Evolutionary conservation across 2,797 vertebrate species (phyloP).

Genomic region (Bucorvus abyssinicus): DNA sequence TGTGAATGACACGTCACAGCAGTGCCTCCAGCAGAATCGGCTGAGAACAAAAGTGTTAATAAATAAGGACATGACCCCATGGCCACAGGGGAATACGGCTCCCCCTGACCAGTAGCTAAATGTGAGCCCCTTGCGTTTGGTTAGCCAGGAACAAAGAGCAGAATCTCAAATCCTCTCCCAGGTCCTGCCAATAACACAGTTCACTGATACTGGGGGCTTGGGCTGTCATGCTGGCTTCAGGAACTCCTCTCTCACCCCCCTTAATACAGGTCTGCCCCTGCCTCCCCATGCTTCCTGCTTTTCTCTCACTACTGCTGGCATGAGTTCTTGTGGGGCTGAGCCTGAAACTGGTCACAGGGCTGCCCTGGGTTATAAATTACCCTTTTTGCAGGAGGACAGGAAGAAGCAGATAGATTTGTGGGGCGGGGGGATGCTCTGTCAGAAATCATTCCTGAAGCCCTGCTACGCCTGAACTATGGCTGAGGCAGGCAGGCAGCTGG

Average conservation of each 20-base stretch:
- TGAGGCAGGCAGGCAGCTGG: background rate
- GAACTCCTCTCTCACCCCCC: background rate
- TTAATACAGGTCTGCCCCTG: background rate
- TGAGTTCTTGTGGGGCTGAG: background rate
- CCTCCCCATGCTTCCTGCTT: background rate
- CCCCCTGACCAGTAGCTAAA: background rate
- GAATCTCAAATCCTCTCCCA: background rate
- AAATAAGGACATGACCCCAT: background rate
- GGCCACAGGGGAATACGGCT: background rate
- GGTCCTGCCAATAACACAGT: background rate
- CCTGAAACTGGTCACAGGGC: background rate
- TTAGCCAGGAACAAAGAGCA: conserved; percentile 24
- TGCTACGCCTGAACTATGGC: background rate
- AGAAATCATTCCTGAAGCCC: background rate
- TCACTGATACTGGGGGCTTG: background rate
- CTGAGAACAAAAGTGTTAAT: background rate
- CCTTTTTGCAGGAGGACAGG: background rate
- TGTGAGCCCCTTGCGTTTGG: background rate
- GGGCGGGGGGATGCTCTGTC: background rate
- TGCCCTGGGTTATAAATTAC: background rate
- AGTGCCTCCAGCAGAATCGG: background rate
- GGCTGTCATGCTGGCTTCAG: background rate
- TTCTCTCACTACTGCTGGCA: background rate
- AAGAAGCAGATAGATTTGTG: background rate
- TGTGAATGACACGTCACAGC: background rate